Conservation (phyloP, 2,797 vertebrate genomes). For the Sebastes steindachneri region DNA sequence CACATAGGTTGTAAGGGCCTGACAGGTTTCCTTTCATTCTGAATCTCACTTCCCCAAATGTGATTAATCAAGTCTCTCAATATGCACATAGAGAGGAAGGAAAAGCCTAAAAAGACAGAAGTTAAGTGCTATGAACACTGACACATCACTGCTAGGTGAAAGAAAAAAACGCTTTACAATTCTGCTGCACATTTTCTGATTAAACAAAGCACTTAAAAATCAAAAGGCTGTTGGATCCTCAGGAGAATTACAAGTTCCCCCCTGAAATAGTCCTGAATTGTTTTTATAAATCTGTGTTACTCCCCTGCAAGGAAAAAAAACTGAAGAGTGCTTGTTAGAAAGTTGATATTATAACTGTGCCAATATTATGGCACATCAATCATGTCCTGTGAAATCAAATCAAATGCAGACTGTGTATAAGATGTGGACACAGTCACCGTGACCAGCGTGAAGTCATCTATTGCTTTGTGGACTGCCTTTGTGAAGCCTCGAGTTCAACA, state of each 20-base stretch:
- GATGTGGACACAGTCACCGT: accelerated
- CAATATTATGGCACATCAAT: neutral
- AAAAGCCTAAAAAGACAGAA: slow-evolving; percentile 41
- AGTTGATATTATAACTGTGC: neutral
- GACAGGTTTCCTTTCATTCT: slow-evolving; percentile 64
- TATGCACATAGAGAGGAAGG: slow-evolving; percentile 28
- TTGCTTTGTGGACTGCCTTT: no score
- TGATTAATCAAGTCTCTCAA: slow-evolving; percentile 65
- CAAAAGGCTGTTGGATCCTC: neutral
- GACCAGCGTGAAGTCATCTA: no score
- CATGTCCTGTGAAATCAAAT: neutral
- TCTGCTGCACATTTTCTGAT: neutral
- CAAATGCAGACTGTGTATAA: no score
- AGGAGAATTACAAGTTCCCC: neutral
- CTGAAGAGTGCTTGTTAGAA: neutral
- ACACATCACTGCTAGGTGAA: slow-evolving; percentile 13
- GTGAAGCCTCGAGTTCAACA: no score
- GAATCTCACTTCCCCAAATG: slow-evolving; percentile 52
- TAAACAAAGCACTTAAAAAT: slow-evolving; percentile 21
- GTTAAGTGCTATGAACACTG: slow-evolving; percentile 27
- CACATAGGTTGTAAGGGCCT: slow-evolving; percentile 30
- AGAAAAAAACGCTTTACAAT: neutral
- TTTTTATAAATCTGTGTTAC: neutral
- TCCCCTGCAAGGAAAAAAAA: neutral
- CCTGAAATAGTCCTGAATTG: neutral